Conservation (phyloP, 2,797 vertebrate species). For the Sparus aurata region DNA sequence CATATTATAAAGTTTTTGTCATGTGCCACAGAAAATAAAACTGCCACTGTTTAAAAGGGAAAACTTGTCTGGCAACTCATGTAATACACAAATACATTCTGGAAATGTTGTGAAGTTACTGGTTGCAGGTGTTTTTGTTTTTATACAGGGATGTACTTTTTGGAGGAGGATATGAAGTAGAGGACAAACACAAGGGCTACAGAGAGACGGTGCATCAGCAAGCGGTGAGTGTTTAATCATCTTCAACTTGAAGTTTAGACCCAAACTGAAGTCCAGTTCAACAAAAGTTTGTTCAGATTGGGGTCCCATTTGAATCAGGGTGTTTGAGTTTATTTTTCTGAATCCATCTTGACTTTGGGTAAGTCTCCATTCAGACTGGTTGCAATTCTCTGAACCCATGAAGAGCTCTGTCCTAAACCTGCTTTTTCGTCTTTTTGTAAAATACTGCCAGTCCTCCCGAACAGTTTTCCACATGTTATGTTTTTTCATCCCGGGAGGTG, state of each 20-base stretch:
- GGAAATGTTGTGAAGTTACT: background rate
- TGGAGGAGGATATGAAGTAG: background rate
- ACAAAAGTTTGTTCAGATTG: background rate
- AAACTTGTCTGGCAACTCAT: background rate
- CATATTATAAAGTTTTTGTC: background rate
- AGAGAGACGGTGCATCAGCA: background rate
- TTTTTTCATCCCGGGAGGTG: conserved; percentile 51
- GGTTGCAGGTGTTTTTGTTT: conserved; percentile 13
- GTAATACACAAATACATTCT: conserved; percentile 8
- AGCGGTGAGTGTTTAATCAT: background rate
- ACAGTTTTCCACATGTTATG: conserved; percentile 38
- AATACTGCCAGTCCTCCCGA: conserved; percentile 14
- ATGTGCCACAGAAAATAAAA: background rate
- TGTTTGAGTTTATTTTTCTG: conserved; percentile 1
- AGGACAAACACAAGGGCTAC: background rate
- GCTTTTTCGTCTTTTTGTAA: conserved; percentile 7
- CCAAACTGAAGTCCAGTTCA: conserved; percentile 1
- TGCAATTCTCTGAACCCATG: background rate
- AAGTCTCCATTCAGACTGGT: background rate
- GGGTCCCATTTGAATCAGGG: background rate
- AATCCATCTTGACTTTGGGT: conserved; percentile 4
- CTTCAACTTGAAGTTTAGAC: background rate
- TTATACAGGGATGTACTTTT: background rate
- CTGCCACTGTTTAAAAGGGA: background rate
- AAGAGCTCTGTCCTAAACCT: conserved; percentile 4